Conservation (phyloP, 2,888 invertebrate species). For the Parnassius mnemosyne region DNA sequence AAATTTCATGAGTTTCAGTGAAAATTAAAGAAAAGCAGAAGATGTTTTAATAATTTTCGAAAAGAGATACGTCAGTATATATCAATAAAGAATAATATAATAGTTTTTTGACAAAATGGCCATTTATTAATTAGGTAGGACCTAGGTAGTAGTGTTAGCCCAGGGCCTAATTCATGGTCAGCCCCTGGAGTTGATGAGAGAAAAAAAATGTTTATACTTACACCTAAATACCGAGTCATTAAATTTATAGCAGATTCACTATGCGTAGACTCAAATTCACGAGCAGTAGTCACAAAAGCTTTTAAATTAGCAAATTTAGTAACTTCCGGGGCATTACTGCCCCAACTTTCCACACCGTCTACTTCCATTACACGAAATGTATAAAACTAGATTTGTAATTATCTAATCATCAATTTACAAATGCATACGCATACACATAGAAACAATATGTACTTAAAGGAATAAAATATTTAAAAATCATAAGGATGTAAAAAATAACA, state of each 20-base stretch:
- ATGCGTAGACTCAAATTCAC: constrained; percentile 76
- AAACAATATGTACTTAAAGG: constrained; percentile 16
- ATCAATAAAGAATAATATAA: no score
- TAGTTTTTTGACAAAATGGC: no score
- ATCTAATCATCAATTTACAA: constrained; percentile 7
- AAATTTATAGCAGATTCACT: constrained; percentile 74
- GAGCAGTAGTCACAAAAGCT: constrained; percentile 75
- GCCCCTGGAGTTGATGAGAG: no score
- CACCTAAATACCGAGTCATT: constrained; percentile 77
- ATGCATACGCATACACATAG: constrained; percentile 5
- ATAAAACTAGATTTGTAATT: constrained; percentile 14
- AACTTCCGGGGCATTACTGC: constrained; percentile 52
- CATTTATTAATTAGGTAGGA: no score
- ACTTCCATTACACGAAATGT: constrained; percentile 55
- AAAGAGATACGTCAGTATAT: no score
- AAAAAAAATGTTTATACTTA: constrained; percentile 43
- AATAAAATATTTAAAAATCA: constrained; percentile 38
- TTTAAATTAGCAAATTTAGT: constrained; percentile 73
- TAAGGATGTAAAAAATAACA: constrained; percentile 30
- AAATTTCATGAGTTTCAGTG: no score
- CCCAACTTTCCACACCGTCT: constrained; percentile 56
- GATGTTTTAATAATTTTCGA: no score
- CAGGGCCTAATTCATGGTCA: no score
- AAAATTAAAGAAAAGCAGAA: no score
- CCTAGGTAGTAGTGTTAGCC: no score